These are phyloP conservation scores for Neolamprologus longior DNA, from an alignment of 2,113 vertebrate species.

Conservation along the genomic window DNA sequence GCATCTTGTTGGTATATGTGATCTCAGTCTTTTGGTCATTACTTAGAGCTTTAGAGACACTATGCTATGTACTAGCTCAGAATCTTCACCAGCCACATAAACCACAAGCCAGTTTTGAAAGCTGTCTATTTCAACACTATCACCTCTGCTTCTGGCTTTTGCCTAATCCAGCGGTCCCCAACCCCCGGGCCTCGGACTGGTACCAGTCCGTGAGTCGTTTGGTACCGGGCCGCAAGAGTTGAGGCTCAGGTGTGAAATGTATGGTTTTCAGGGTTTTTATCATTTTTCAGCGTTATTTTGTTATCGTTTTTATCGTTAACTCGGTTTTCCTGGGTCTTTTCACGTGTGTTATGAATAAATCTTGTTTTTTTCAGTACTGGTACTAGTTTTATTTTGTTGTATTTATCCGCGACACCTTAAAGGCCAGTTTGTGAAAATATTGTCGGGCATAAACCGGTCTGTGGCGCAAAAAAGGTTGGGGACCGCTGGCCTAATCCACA, in stretches of 20 bases:
- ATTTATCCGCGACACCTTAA: too few relatives aligned
- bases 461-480: too few relatives aligned
- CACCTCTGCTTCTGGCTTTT: rapidly evolving
- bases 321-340: too few relatives aligned
- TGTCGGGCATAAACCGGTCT: too few relatives aligned
- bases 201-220: rapidly evolving
- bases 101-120: not conserved
- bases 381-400: too few relatives aligned
- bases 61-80: not conserved
- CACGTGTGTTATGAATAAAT: too few relatives aligned
- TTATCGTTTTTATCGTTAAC: too few relatives aligned
- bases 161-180: not conserved
- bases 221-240: rapidly evolving
- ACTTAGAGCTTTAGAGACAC: not conserved
- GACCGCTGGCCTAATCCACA: not conserved
- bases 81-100: not conserved
- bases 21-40: not conserved
- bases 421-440: too few relatives aligned
- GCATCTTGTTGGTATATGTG: not conserved
- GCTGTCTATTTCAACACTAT: not conserved
- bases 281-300: rapidly evolving
- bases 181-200: too few relatives aligned
- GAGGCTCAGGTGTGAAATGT: too few relatives aligned
- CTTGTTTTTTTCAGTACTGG: too few relatives aligned
- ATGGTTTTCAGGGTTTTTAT: too few relatives aligned